Base-by-base conservation (phyloP, 2,113 vertebrate species). In the Trematocara unimaculatum region DNA sequence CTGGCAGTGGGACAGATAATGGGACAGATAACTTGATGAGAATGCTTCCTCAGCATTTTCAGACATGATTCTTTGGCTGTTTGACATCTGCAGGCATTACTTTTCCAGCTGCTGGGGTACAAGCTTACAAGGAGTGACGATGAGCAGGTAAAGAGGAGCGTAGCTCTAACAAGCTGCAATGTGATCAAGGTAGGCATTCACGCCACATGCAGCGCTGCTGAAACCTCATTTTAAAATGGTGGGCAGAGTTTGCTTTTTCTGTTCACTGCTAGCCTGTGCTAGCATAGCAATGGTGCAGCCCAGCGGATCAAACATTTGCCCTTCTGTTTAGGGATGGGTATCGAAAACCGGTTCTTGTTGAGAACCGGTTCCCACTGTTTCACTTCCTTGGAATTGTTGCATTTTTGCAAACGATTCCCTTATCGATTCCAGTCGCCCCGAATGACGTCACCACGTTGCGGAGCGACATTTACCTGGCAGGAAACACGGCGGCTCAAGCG, bases 161-260 rank as follows among this genome's bases (percentile, higher is more conserved):
- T 11, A 3, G 23, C 42, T 74, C 23, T 47, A 29, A 47, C 42
- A 74, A 74, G 42, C 4, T 72, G 67, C 38, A 26, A 17, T 45
- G 38, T 72, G 38, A 72, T 42, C 20, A 0, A 45, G 0, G 38
- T 26, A 26, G 20, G 38, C 38, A 15, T 45, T 0, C 6, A 26
- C 3, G 6, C n/a, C 38, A 9, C 64, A 8, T 0, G 7, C 64
- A 70, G n/a, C 2, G 4, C 67, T 74, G 70, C 42, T 49, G 42
- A 49, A 29, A 17, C 40, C 70, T 49, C 20, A 7, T 74, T 0
- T 74, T 12, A 12, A 77, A 5, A 0, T 6, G 26, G 23, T 2
- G 15, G 18, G 70, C 14, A 77, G 70, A 77, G 42, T 77, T 77
- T 12, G 42, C 70, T 18, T 31, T 29, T 29, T 77, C 70, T 13